Base-by-base conservation (phyloP, 2,113 vertebrate genomes). In the Thymallus thymallus region DNA sequence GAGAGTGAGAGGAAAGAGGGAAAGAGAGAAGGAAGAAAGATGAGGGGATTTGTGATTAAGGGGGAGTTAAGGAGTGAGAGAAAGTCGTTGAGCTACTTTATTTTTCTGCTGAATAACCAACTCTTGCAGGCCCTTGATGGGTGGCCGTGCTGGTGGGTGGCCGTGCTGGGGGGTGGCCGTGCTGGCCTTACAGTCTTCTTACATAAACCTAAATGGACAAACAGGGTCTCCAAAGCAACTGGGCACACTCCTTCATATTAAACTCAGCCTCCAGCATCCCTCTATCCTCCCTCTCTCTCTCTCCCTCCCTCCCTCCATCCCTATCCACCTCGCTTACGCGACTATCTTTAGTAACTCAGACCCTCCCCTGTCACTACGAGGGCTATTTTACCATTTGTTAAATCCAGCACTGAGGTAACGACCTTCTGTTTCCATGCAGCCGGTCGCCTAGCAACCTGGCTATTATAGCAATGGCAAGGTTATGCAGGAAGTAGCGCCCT, bases 371-470 rank as follows among this genome's bases (percentile, higher is more conserved):
- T 74, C 77, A 85, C 78, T 76, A 82, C 75, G 74, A 84, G 84
- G 84, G 85, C 85, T 88, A 88, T 88, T 89, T 88, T 86, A 84
- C 86, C 85, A 89, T 90, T 90, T 86, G 75, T 86, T 91, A 90
- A 91, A 92, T 91, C 82, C 73, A 82, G 89, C 88, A 89, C 86
- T 92, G 87, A 91, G 88, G 89, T 91, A 88, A 89, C 87, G 88
- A 92, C 90, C 86, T 91, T 88, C 87, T 88, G 89, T 91, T 89
- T 91, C 88, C 77, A 86, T 88, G 86, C 82, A 90, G 90, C 86
- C 82, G 78, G 91, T 93, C 86, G 88, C 92, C 90, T 92, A 89
- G 91, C 92, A 91, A 92, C 91, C 79, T 72, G 84, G 86, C 87
- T 88, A 89, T 89, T 87, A 91, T 90, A 79, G 76, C 79, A 74